These are phyloP conservation scores for Eucidaris tribuloides DNA, from an alignment of 35 echinoderm and acorn worm genomes.

Conservation along the genomic window DNA sequence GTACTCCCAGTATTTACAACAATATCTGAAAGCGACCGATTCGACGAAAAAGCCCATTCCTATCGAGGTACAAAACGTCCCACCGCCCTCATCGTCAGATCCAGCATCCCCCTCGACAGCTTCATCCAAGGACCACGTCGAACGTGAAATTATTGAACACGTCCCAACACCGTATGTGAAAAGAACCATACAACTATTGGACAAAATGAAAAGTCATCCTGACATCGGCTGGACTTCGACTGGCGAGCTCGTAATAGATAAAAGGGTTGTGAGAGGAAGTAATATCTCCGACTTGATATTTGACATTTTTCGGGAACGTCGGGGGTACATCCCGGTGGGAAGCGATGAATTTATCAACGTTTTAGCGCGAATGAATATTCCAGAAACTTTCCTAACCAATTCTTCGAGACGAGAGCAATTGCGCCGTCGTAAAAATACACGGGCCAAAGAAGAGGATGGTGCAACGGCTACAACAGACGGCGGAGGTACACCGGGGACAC, in stretches of 20 bases:
- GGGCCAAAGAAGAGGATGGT: neutral
- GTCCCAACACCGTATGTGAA: neutral
- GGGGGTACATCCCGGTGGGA: neutral
- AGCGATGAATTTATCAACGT: neutral
- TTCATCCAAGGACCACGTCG: neutral
- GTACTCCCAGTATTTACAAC: constrained; percentile 21
- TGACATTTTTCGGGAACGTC: constrained; percentile 2
- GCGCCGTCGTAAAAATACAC: neutral
- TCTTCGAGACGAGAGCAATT: neutral
- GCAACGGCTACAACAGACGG: neutral
- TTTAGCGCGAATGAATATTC: neutral
- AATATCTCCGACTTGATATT: constrained; percentile 1
- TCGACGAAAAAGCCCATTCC: neutral
- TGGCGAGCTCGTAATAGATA: constrained; percentile 14
- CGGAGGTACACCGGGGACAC: neutral
- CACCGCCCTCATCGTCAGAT: neutral
- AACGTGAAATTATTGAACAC: constrained; percentile 7
- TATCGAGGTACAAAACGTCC: neutral
- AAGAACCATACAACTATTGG: neutral
- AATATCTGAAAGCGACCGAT: neutral
- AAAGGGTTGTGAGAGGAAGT: too few relatives aligned
- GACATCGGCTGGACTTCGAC: constrained; percentile 6
- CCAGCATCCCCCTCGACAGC: neutral
- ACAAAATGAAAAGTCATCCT: constrained; percentile 33
- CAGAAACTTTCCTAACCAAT: neutral